Percentiles rank a stretch among this genome's conserved stretches.
phyloP scores from a whole-genome alignment of 2,113 vertebrate genomes.

The Chionodraco myersi region DNA sequence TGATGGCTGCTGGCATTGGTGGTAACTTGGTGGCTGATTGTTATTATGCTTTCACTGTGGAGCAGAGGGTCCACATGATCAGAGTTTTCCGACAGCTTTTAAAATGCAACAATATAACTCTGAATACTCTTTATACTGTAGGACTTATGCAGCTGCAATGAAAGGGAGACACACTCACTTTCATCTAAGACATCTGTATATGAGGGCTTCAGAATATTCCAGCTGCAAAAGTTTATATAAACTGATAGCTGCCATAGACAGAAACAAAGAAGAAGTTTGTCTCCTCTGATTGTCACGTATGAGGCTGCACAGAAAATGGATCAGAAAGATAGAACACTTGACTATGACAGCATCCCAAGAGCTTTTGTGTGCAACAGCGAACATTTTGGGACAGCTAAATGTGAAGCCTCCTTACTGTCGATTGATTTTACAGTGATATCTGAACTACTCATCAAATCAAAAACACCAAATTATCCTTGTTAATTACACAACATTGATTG shows the following conservation, averaged over 20 bases:
- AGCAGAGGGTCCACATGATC: slow-evolving; percentile 27
- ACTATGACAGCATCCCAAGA: slow-evolving; percentile 9
- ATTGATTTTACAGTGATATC: too few species aligned
- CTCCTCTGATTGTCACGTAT: background rate
- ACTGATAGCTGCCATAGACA: background rate
- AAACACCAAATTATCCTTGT: too few species aligned
- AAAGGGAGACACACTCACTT: background rate
- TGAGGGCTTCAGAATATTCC: background rate
- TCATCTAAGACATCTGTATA: background rate
- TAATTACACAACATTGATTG: too few species aligned
- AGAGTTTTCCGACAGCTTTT: slow-evolving; percentile 17
- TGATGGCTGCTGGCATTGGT: slow-evolving; percentile 11
- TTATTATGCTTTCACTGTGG: slow-evolving; percentile 24
- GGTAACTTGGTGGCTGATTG: slow-evolving; percentile 42
- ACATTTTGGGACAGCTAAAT: slow-evolving; percentile 21
- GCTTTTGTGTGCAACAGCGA: background rate
- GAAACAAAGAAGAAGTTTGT: slow-evolving; percentile 1
- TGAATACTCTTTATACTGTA: background rate
- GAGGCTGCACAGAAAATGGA: slow-evolving; percentile 7
- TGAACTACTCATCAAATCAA: too few species aligned
- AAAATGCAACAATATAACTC: background rate
- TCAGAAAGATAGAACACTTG: background rate
- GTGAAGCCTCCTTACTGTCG: background rate
- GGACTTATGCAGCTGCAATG: background rate
- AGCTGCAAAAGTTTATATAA: slow-evolving; percentile 5